These are phyloP conservation scores for Chironomus striatipennis DNA, from an alignment of 1,140 invertebrate species.

Conservation along the genomic window DNA sequence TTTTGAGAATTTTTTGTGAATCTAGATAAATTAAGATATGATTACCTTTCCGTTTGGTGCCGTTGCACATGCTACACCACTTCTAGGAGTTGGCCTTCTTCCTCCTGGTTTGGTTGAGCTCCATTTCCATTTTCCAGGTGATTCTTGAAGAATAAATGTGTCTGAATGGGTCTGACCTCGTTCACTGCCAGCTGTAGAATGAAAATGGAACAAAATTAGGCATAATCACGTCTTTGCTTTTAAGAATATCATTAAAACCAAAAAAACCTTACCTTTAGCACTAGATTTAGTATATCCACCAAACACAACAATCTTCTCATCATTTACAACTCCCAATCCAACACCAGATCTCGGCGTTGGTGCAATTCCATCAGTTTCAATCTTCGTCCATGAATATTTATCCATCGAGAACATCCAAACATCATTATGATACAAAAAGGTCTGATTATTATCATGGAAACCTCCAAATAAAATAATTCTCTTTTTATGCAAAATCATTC, in stretches of 20 bases:
- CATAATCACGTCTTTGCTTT: slow-evolving; percentile 40
- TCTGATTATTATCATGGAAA: slow-evolving; percentile 79
- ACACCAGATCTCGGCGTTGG: slow-evolving; percentile 68
- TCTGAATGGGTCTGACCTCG: slow-evolving; percentile 72
- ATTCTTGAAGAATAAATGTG: slow-evolving; percentile 64
- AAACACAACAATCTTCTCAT: slow-evolving; percentile 65
- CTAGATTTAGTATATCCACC: slow-evolving; percentile 80
- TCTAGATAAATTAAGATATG: neutral
- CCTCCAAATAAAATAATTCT: slow-evolving; percentile 85
- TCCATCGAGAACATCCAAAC: slow-evolving; percentile 74
- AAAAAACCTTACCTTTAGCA: slow-evolving; percentile 61
- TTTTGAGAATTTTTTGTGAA: slow-evolving; percentile 15
- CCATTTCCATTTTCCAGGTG: slow-evolving; percentile 64
- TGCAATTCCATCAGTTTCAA: slow-evolving; percentile 54
- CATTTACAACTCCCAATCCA: slow-evolving; percentile 51
- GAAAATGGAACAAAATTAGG: neutral
- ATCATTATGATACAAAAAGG: slow-evolving; percentile 88
- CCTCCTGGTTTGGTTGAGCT: slow-evolving; percentile 58
- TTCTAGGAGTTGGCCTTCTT: slow-evolving; percentile 53
- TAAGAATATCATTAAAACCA: too few species aligned
- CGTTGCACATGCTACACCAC: slow-evolving; percentile 48
- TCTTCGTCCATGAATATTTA: slow-evolving; percentile 68
- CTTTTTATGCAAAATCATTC: slow-evolving; percentile 69
- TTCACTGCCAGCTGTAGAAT: slow-evolving; percentile 43
- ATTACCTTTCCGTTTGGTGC: slow-evolving; percentile 38